Evolutionary conservation across 2,113 vertebrate species (phyloP).

Genomic region (Catharus bicknelli): DNA sequence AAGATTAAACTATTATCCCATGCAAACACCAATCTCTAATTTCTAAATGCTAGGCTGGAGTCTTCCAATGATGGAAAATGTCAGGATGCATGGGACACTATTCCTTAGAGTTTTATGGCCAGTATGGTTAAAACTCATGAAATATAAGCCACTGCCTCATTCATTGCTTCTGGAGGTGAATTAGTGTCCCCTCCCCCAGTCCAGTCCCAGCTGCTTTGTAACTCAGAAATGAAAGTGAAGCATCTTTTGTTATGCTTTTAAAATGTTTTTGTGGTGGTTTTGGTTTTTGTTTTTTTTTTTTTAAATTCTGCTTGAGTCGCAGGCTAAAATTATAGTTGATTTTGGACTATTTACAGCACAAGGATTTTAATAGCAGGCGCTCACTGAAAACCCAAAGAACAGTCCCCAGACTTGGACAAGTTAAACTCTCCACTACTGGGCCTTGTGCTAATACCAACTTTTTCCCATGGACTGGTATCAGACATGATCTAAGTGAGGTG

Average conservation of each 20-base stretch:
- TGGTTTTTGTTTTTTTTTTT: not conserved
- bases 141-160: not conserved
- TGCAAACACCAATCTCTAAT: not conserved
- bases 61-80: not conserved
- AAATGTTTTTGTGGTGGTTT: not conserved
- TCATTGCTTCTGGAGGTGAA: not conserved
- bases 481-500: constrained; percentile 13
- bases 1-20: constrained; percentile 4
- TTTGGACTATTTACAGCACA: constrained; percentile 41
- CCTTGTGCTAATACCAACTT: not conserved
- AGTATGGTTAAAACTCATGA: not conserved
- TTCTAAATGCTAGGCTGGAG: not conserved
- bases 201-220: not conserved
- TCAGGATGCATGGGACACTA: not conserved
- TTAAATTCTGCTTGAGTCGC: not conserved
- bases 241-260: constrained; percentile 9
- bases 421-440: not conserved
- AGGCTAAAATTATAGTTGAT: constrained; percentile 32
- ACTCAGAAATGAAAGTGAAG: constrained; percentile 36
- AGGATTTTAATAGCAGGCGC: constrained; percentile 20
- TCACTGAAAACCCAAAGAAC: constrained; percentile 1
- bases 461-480: constrained; percentile 57
- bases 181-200: not conserved
- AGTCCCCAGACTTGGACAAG: constrained; percentile 29
- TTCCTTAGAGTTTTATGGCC: not conserved